These are phyloP conservation scores for Melanotaenia trifasciata DNA, from an alignment of 2,797 vertebrate species.

Conservation along the genomic window DNA sequence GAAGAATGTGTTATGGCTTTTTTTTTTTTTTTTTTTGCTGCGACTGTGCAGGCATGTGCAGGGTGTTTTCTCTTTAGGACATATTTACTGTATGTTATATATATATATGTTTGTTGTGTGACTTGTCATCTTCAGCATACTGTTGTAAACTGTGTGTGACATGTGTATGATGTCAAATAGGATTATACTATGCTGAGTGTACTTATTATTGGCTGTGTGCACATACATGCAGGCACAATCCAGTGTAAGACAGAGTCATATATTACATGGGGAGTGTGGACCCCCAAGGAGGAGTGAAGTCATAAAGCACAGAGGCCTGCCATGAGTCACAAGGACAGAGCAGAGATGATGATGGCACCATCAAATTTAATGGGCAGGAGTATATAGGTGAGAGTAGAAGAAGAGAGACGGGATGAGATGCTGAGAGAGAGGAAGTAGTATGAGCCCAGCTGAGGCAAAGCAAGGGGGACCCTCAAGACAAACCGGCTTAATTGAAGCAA, in stretches of 20 bases:
- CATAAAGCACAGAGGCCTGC: conserved; percentile 50
- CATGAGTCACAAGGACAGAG: conserved; percentile 60
- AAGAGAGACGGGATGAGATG: conserved; percentile 11
- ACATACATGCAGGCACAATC: background rate
- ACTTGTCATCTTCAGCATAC: background rate
- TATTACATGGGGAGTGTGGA: conserved; percentile 33
- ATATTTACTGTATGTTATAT: background rate
- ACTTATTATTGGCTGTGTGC: background rate
- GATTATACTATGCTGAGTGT: background rate
- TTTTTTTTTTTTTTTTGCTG: background rate
- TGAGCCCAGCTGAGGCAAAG: conserved; percentile 27
- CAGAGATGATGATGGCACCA: conserved; percentile 59
- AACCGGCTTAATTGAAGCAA: conserved; percentile 57
- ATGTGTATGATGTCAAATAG: conserved; percentile 10
- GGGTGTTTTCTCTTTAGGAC: conserved; percentile 14
- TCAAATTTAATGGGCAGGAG: conserved; percentile 65
- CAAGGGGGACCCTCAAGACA: conserved; percentile 55
- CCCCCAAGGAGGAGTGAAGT: conserved; percentile 48
- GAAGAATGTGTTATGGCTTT: conserved; percentile 39
- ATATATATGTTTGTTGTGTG: background rate
- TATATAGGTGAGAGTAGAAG: conserved; percentile 35
- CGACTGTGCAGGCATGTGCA: conserved; percentile 11
- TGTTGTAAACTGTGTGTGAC: conserved; percentile 3
- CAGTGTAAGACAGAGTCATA: conserved; percentile 25
- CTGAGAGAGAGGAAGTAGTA: background rate